Percentiles rank a stretch among this genome's conserved stretches.
Conservation (phyloP, 2,113 vertebrate species). For the Oostethus manadensis region DNA sequence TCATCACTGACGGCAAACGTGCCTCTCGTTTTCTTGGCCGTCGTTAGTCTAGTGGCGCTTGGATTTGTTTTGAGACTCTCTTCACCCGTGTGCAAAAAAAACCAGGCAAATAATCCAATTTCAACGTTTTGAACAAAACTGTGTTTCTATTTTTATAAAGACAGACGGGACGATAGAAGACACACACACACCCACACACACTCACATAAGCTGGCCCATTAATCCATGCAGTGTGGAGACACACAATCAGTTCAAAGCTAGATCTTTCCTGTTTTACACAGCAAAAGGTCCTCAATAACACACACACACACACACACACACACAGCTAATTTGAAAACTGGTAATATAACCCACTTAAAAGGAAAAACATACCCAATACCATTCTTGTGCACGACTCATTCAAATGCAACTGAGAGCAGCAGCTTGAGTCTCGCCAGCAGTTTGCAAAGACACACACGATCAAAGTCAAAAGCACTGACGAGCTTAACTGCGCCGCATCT, state of each 20-base stretch:
- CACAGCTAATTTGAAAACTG: constrained; percentile 46
- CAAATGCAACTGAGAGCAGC: constrained; percentile 4
- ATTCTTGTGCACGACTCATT: constrained; percentile 9
- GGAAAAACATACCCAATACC: constrained; percentile 11
- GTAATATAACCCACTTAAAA: constrained; percentile 30
- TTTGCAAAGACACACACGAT: constrained; percentile 1
- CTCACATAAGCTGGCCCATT: constrained; percentile 41
- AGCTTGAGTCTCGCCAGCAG: not conserved
- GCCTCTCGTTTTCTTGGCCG: not conserved
- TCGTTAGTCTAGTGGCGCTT: not conserved
- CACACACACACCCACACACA: constrained; percentile 7
- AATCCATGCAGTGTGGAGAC: constrained; percentile 24
- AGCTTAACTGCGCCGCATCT: constrained; percentile 1
- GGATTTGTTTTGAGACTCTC: not conserved
- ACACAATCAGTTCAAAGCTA: constrained; percentile 9
- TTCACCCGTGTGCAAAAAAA: not conserved
- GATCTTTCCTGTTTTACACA: constrained; percentile 10
- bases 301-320: constrained; percentile 2
- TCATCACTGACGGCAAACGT: constrained; percentile 8
- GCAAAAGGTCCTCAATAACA: constrained; percentile 16
- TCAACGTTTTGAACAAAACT: not conserved
- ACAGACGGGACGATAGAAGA: constrained; percentile 29
- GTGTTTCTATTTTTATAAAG: constrained; percentile 16
- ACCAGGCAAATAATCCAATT: constrained; percentile 12
- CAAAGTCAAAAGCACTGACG: constrained; percentile 3